These are phyloP conservation scores for Atrichornis clamosus DNA, from an alignment of 2,113 vertebrate genomes.

Conservation along the genomic window DNA sequence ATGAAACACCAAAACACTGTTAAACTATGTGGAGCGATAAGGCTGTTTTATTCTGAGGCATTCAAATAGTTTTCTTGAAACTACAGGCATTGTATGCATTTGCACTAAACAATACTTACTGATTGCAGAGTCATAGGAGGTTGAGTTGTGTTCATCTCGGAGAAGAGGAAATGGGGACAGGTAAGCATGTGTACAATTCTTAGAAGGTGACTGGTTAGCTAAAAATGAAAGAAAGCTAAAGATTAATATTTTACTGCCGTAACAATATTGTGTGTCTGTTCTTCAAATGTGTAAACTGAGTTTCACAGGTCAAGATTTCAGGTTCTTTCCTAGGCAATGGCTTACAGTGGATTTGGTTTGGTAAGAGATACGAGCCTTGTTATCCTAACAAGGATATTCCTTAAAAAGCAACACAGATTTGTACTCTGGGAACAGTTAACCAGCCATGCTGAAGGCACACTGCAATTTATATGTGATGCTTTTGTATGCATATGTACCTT, in stretches of 20 bases:
- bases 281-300: neutral
- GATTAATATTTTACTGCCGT: neutral
- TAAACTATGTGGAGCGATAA: neutral
- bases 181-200: constrained; percentile 88
- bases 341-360: neutral
- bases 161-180: constrained; percentile 89
- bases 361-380: neutral
- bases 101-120: constrained; percentile 77
- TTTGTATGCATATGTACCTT: neutral
- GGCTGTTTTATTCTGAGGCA: neutral
- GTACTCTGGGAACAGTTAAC: neutral
- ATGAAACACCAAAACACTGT: neutral
- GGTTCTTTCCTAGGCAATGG: neutral
- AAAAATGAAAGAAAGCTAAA: constrained; percentile 22
- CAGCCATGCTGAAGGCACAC: neutral
- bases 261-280: neutral
- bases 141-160: constrained; percentile 82
- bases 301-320: neutral
- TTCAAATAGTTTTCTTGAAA: neutral
- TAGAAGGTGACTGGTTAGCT: constrained; percentile 87
- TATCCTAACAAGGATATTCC: neutral
- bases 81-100: neutral
- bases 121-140: constrained; percentile 85
- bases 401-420: neutral
- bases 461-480: neutral